Evolutionary conservation across 2,888 invertebrate species (phyloP).

Genomic region (Tenodera sinensis): DNA sequence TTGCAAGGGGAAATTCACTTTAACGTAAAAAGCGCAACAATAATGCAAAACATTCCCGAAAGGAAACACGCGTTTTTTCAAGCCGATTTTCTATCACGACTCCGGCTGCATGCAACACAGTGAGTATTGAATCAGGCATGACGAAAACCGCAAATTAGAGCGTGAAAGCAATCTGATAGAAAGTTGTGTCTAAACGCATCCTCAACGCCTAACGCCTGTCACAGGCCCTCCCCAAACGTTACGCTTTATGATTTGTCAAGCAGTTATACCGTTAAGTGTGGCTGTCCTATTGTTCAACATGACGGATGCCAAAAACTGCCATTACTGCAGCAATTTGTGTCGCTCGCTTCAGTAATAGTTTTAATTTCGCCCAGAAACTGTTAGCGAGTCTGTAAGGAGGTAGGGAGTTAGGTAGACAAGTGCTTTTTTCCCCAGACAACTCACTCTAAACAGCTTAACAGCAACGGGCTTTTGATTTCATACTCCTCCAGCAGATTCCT

Average conservation of each 20-base stretch:
- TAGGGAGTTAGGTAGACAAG: background rate
- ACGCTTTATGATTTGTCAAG: background rate
- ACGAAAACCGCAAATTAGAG: slow-evolving; percentile 9
- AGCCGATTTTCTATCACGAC: background rate
- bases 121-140: background rate
- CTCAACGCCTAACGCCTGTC: background rate
- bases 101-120: background rate
- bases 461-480: background rate
- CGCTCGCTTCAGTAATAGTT: background rate
- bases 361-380: background rate
- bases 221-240: background rate
- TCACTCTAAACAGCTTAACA: background rate
- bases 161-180: slow-evolving; percentile 6
- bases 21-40: background rate
- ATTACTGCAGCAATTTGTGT: background rate
- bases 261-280: background rate
- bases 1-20: background rate
- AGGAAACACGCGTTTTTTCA: background rate
- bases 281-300: background rate
- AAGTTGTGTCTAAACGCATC: background rate
- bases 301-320: background rate
- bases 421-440: background rate
- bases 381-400: background rate
- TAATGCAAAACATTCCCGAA: background rate
- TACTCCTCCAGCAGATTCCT: background rate